Evolutionary conservation across 2,113 vertebrate species (phyloP).

Genomic region (Quiscalus mexicanus): DNA sequence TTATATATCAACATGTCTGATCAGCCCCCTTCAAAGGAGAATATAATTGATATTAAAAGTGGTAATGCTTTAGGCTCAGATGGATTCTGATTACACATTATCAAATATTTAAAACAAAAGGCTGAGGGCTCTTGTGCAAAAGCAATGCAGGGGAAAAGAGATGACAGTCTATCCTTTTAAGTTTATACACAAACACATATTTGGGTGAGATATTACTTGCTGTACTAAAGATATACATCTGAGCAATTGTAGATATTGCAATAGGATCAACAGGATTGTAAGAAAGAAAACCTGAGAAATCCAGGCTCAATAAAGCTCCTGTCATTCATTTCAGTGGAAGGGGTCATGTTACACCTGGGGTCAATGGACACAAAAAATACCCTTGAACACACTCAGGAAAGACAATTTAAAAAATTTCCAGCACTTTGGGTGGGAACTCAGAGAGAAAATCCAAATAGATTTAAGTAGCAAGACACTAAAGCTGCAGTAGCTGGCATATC

Average conservation of each 20-base stretch:
- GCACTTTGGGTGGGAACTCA: background rate
- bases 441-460: background rate
- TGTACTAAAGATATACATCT: background rate
- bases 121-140: background rate
- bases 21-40: background rate
- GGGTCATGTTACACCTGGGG: background rate
- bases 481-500: background rate
- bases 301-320: background rate
- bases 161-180: background rate
- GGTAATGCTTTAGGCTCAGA: background rate
- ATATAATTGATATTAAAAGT: background rate
- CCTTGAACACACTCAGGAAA: background rate
- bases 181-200: background rate
- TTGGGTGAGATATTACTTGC: background rate
- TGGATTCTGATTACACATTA: background rate
- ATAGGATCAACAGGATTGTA: background rate
- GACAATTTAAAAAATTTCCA: rapidly evolving
- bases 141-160: background rate
- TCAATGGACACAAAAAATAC: background rate
- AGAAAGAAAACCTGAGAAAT: background rate
- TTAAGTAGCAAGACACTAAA: background rate
- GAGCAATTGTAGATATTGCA: background rate
- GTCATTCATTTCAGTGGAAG: background rate
- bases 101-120: background rate
- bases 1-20: background rate